Base-by-base conservation (phyloP, 2,113 vertebrate species). In the Atherinomorus stipes region DNA sequence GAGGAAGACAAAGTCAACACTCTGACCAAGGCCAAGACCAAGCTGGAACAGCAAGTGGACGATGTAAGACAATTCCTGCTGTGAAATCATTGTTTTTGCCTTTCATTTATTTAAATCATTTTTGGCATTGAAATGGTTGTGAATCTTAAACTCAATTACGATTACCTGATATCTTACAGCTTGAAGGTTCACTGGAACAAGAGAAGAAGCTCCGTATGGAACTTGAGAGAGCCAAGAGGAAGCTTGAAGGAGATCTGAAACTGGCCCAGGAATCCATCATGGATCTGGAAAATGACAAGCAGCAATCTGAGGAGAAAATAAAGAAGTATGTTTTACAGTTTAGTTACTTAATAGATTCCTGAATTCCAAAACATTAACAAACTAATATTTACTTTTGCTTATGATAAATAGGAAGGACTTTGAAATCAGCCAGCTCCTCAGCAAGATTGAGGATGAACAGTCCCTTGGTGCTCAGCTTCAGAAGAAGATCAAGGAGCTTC, bases 401-500 rank as follows among this genome's bases (percentile, higher is more conserved):
- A 18, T 7, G 1, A 45, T 15, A 45, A 18, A 18, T 6, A 96
- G 95, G 78, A 97, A 96, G 64, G 95, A 95, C 66, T 95, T 95
- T 92, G 96, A 96, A 87, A 90, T 94, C 71, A 91, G 87, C 81
- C 90, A 94, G 13, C 63, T 97, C 38, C 94, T 95, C 84, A 76
- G 84, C 71, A 96, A 93, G 87, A 86, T 92, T 28, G 94, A 96
- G 0, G 94, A 95, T 1, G 95, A 96, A 49, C 93, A 95, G 63
- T 88, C 89, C 23, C 92, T 94, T 6, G 89, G 87, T 47, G 78
- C 84, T 37, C 96, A 96, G 47, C 67, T 95, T 34, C 96, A 96
- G 21, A 96, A 96, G 90, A 95, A 93, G 89, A 95, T 96, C 60
- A 97, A 96, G 87, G 95, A 96, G 81, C 81, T 96, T 8, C 95